Percentiles rank a stretch among this genome's conserved stretches.
These are phyloP conservation scores for Geophilus truncorum DNA, from an alignment of 2,888 invertebrate species.

Conservation along the genomic window DNA sequence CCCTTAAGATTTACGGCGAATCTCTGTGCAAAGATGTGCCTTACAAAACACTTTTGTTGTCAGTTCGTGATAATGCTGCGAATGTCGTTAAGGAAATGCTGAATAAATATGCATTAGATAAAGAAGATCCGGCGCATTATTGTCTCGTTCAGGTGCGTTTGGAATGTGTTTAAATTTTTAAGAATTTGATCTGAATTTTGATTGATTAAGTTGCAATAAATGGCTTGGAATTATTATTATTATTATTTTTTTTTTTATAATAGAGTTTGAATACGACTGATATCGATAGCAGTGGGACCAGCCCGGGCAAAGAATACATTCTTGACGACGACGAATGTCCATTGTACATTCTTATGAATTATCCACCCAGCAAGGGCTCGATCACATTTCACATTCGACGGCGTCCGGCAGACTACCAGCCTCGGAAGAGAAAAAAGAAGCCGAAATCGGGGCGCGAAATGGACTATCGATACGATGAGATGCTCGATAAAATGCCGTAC, in stretches of 20 bases:
- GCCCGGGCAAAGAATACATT: slow-evolving; percentile 65
- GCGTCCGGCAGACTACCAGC: slow-evolving; percentile 84
- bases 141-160: slow-evolving; percentile 83
- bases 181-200: too few relatives aligned
- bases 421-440: slow-evolving; percentile 81
- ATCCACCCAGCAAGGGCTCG: slow-evolving; percentile 65
- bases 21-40: slow-evolving; percentile 94
- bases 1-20: slow-evolving; percentile 81
- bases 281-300: slow-evolving; percentile 41
- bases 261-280: slow-evolving; percentile 31
- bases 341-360: slow-evolving; percentile 85
- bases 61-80: slow-evolving; percentile 85
- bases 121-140: slow-evolving; percentile 83
- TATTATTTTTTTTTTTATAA: background rate
- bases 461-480: slow-evolving; percentile 35
- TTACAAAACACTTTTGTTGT: slow-evolving; percentile 92
- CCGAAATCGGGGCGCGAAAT: slow-evolving; percentile 48
- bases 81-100: slow-evolving; percentile 93
- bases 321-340: slow-evolving; percentile 97
- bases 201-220: too few relatives aligned
- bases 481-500: slow-evolving; percentile 55
- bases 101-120: slow-evolving; percentile 90
- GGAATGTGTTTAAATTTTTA: background rate
- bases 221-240: too few relatives aligned
- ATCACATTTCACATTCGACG: slow-evolving; percentile 96